Percentiles rank a stretch among this genome's conserved stretches.
phyloP scores from a whole-genome alignment of 1,140 invertebrate genomes.

The Drosophila melanica region DNA sequence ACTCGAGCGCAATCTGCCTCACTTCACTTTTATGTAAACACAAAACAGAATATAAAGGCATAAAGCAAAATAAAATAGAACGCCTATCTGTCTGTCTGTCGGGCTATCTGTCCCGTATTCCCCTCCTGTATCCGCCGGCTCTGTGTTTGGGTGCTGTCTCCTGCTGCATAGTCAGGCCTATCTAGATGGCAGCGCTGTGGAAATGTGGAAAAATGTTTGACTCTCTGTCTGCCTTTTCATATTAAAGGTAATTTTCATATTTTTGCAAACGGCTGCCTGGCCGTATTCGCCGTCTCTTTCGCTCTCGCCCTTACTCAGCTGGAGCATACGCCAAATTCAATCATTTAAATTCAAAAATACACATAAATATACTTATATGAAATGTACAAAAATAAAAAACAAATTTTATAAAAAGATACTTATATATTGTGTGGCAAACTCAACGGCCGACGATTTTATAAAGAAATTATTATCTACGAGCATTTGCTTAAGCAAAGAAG shows the following conservation, averaged over 20 bases:
- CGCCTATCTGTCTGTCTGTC: conserved; percentile 37
- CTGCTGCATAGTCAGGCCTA: conserved; percentile 26
- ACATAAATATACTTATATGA: conserved; percentile 60
- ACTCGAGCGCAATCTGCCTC: conserved; percentile 81
- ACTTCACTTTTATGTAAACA: conserved; percentile 82
- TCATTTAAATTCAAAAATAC: conserved; percentile 77
- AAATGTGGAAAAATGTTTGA: conserved; percentile 46
- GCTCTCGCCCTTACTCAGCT: conserved; percentile 19
- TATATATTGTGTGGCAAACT: conserved; percentile 18
- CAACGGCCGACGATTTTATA: conserved; percentile 23
- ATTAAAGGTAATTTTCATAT: conserved; percentile 81
- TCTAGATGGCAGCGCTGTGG: conserved; percentile 37
- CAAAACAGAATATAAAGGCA: conserved; percentile 82
- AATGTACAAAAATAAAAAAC: conserved; percentile 19
- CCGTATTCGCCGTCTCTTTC: conserved; percentile 12
- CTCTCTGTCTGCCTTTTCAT: conserved; percentile 60
- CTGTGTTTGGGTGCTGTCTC: conserved; percentile 23
- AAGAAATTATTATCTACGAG: conserved; percentile 15
- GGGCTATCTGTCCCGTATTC: conserved; percentile 9
- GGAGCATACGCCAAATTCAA: conserved; percentile 67
- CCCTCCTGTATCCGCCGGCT: conserved; percentile 34
- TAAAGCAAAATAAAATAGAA: conserved; percentile 75
- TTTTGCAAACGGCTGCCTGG: conserved; percentile 64
- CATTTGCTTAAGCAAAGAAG: conserved; percentile 8
- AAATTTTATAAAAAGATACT: conserved; percentile 23